Base-by-base conservation (phyloP, 2,113 vertebrate species). In the Morone saxatilis region DNA sequence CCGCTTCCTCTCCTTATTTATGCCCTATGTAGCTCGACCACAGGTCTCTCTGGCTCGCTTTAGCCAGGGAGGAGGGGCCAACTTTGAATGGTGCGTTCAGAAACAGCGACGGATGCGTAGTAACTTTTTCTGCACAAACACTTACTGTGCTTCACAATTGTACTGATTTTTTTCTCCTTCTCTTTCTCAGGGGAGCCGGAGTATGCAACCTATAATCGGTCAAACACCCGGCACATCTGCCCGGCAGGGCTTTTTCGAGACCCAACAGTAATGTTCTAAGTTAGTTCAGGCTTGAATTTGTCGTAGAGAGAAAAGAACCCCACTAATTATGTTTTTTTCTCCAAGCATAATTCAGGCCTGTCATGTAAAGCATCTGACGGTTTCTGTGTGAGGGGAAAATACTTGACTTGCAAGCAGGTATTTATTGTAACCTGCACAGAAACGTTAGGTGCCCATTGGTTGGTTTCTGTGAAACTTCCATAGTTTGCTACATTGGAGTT, bases 381-480 rank as follows among this genome's bases (percentile, higher is more conserved):
- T 54, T 25, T 87, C 71, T 90, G 86, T 89, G 88, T 84, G 63
- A 57, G 80, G 83, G 89, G 47, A 68, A 85, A 82, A 76, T 11
- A 11, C 47, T 73, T 83, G 85, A 84, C 80, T 79, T 84, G 85
- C 81, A 75, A 71, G 69, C 68, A 69, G 71, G 61, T 59, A 7
- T 89, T 83, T 78, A n/a, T 45, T 53, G 4, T 85, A 19, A 66
- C 60, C 76, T 69, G 36, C 80, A 89, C 74, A 87, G 68, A 90
- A 83, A 71, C 67, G 36, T 77, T 56, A 83, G 94, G 93, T 97
- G 95, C 78, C 45, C 86, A 86, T 89, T 66, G 62, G 78, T 86
- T 96, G 96, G 96, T 97, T 97, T 97, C 97, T 96, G 36, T 96
- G 97, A 97, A 97, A 97, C 96, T 97, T 97, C 94, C 90, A 92